Evolutionary conservation across 2,888 invertebrate species (phyloP).

Genomic region (Drosophila mimica): DNA sequence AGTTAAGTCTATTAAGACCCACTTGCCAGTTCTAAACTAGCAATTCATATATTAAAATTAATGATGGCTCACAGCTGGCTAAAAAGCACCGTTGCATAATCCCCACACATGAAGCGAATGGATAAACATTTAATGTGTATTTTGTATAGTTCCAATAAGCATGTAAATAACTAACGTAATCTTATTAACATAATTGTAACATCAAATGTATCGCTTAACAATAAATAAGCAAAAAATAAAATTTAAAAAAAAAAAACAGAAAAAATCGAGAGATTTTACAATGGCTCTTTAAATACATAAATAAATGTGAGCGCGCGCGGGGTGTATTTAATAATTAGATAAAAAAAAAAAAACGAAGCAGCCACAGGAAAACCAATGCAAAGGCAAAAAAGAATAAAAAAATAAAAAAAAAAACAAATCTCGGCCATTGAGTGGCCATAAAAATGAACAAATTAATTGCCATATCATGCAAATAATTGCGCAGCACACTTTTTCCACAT

Average conservation of each 20-base stretch:
- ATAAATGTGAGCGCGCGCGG: constrained; percentile 27
- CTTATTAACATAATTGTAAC: constrained; percentile 62
- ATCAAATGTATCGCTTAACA: constrained; percentile 49
- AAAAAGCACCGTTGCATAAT: constrained; percentile 11
- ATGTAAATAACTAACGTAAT: constrained; percentile 67
- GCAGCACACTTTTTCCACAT: constrained; percentile 42
- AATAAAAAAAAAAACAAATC: background rate
- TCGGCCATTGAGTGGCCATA: constrained; percentile 42
- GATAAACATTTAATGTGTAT: constrained; percentile 64
- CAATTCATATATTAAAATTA: constrained; percentile 13
- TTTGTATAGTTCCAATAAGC: constrained; percentile 55
- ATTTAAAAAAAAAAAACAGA: background rate
- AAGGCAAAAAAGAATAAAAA: constrained; percentile 22
- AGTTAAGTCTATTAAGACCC: constrained; percentile 17
- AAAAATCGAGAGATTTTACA: constrained; percentile 19
- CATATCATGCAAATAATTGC: constrained; percentile 70
- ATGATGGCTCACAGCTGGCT: constrained; percentile 5
- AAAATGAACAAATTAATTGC: constrained; percentile 70
- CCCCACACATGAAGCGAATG: constrained; percentile 21
- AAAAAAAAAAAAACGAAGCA: constrained; percentile 13
- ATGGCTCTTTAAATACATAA: constrained; percentile 57
- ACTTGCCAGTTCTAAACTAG: constrained; percentile 48
- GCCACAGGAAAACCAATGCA: constrained; percentile 9
- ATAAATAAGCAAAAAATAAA: constrained; percentile 9
- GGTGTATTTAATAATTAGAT: constrained; percentile 62